These are phyloP conservation scores for Tenebrio molitor DNA, from an alignment of 1,140 invertebrate species.

Conservation along the genomic window DNA sequence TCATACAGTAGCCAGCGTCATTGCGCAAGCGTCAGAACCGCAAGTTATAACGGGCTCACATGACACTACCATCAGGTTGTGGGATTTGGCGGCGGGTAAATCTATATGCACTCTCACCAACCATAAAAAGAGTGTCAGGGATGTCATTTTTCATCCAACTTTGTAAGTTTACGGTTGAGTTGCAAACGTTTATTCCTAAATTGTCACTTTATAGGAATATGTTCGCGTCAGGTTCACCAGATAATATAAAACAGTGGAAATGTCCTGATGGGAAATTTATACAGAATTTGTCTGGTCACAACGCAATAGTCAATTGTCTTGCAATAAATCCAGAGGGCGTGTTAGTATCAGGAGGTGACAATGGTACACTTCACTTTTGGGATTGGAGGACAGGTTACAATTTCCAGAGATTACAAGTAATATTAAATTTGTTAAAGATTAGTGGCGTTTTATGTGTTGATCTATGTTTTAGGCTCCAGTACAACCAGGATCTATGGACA, in stretches of 20 bases:
- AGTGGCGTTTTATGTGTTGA: not conserved
- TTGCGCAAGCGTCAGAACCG: conserved; percentile 93
- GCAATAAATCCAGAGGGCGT: conserved; percentile 96
- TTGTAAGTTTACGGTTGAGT: conserved; percentile 71
- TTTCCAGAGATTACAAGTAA: conserved; percentile 91
- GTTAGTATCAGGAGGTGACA: conserved; percentile 97
- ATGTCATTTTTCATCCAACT: conserved; percentile 91
- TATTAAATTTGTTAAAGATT: conserved; percentile 61
- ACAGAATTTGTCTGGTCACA: conserved; percentile 97
- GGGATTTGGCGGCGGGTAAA: conserved; percentile 97
- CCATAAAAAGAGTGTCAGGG: conserved; percentile 98
- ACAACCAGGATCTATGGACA: conserved; percentile 99
- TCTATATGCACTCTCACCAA: conserved; percentile 96
- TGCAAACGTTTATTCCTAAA: not conserved
- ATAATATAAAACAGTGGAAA: conserved; percentile 99
- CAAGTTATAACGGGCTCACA: conserved; percentile 90
- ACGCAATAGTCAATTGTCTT: conserved; percentile 97
- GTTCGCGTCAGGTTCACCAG: conserved; percentile 97
- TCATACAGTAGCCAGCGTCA: conserved; percentile 96
- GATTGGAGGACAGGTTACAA: conserved; percentile 99
- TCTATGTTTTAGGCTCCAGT: conserved; percentile 52
- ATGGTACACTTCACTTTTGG: conserved; percentile 99
- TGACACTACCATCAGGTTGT: conserved; percentile 91
- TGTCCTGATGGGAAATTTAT: conserved; percentile 98
- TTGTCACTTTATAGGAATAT: conserved; percentile 79